phyloP scores from a whole-genome alignment of 1,140 invertebrate genomes.

The Watersipora subatra region DNA sequence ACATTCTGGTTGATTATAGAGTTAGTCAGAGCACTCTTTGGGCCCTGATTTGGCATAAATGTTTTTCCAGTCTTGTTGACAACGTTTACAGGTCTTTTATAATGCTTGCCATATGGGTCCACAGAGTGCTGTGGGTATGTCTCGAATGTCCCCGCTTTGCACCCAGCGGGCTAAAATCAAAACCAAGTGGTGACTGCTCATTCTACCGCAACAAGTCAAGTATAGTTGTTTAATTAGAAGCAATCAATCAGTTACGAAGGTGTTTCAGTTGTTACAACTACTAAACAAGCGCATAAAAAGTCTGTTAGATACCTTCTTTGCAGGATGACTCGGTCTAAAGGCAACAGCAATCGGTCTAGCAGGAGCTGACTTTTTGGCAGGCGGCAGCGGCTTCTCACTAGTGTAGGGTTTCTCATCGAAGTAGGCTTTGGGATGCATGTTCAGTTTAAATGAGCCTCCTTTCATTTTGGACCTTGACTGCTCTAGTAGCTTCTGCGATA shows the following conservation, averaged over 20 bases:
- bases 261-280: background rate
- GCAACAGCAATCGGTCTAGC: conserved; percentile 12
- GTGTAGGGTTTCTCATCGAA: conserved; percentile 36
- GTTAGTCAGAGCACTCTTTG: conserved; percentile 29
- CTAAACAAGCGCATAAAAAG: background rate
- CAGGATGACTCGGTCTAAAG: conserved; percentile 35
- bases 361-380: conserved; percentile 17
- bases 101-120: conserved; percentile 28
- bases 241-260: background rate
- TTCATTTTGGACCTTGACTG: conserved; percentile 27
- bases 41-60: conserved; percentile 34
- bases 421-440: conserved; percentile 31
- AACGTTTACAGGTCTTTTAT: conserved; percentile 21
- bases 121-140: conserved; percentile 33
- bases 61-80: conserved; percentile 37
- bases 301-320: conserved; percentile 23
- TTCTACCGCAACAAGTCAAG: background rate
- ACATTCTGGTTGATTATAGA: conserved; percentile 38
- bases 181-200: background rate
- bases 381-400: conserved; percentile 21
- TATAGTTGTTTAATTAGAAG: background rate
- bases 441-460: conserved; percentile 31
- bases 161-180: conserved; percentile 29
- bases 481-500: conserved; percentile 25
- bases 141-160: conserved; percentile 38